Percentiles rank a stretch among this genome's conserved stretches.
Evolutionary conservation across 2,888 invertebrate species (phyloP).

Genomic region (Prosapia bicincta): DNA sequence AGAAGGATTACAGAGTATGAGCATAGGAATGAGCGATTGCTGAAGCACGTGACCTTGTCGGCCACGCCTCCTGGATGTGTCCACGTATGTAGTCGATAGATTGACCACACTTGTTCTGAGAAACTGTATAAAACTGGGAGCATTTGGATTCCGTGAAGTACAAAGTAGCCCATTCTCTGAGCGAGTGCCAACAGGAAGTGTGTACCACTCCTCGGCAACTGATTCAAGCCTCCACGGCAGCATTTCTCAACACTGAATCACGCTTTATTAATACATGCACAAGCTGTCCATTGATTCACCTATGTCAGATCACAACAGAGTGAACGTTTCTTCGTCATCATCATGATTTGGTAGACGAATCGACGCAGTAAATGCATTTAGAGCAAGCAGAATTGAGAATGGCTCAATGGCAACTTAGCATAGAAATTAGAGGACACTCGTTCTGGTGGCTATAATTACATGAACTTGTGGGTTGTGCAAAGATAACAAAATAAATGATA

Average conservation of each 20-base stretch:
- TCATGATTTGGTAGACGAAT: no score
- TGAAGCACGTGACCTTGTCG: not conserved
- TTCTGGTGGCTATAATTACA: no score
- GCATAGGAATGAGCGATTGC: no score
- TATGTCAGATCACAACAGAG: no score
- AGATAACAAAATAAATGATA: no score
- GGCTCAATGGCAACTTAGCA: no score
- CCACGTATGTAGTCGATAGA: not conserved
- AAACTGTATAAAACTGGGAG: not conserved
- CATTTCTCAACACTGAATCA: not conserved
- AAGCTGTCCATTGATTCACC: not conserved
- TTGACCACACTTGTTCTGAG: not conserved
- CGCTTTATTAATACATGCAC: not conserved
- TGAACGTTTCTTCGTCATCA: no score
- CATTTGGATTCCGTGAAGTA: not conserved
- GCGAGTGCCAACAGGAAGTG: not conserved
- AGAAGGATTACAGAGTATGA: no score
- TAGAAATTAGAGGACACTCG: no score
- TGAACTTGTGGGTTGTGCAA: no score
- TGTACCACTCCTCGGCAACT: not conserved
- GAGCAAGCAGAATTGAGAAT: no score
- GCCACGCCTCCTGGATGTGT: not conserved
- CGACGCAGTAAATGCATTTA: no score
- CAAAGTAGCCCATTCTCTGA: not conserved
- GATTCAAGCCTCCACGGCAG: not conserved